Evolutionary conservation across 2,113 vertebrate genomes (phyloP).

Genomic region (Athene noctua): DNA sequence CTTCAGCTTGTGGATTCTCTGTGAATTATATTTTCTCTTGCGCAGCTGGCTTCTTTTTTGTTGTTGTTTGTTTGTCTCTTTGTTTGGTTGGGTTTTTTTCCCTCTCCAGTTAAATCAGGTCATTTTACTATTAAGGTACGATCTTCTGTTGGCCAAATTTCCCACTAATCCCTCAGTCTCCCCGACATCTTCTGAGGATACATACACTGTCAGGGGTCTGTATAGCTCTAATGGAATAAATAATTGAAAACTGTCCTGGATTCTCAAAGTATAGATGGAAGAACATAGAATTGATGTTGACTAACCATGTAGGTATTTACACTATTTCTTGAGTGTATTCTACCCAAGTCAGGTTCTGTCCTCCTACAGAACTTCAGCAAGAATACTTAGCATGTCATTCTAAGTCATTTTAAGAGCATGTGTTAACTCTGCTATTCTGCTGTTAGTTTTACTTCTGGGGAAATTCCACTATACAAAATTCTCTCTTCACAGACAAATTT

Average conservation of each 20-base stretch:
- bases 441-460: constrained; percentile 26
- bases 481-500: not conserved
- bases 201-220: not conserved
- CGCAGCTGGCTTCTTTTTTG: not conserved
- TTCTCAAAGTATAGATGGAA: not conserved
- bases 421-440: not conserved
- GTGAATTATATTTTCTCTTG: not conserved
- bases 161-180: not conserved
- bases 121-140: not conserved
- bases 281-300: not conserved
- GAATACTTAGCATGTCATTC: not conserved
- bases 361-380: not conserved
- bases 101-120: not conserved
- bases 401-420: not conserved
- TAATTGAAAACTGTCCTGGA: not conserved
- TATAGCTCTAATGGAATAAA: not conserved
- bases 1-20: not conserved
- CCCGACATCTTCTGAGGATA: not conserved
- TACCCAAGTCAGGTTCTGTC: not conserved
- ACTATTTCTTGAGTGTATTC: not conserved
- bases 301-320: not conserved
- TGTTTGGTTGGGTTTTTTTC: not conserved
- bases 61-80: not conserved
- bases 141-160: not conserved
- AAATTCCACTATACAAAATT: not conserved